Conservation (phyloP, 2,113 vertebrate genomes). For the Engystomops pustulosus region DNA sequence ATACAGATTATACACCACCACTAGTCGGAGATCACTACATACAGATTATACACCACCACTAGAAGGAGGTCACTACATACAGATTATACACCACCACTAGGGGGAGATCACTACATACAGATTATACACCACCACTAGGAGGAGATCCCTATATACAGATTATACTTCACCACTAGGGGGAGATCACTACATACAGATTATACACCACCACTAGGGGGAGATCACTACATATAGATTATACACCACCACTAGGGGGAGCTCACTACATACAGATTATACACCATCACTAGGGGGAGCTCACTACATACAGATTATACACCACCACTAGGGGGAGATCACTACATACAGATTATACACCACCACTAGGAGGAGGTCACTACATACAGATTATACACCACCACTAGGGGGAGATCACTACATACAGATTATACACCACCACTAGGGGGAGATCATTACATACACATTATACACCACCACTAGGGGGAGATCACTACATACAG, state of each 20-base stretch:
- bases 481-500: neutral
- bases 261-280: no score
- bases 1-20: neutral
- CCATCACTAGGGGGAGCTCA: neutral
- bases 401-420: neutral
- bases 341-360: neutral
- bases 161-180: conserved; percentile 7
- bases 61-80: neutral
- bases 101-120: neutral
- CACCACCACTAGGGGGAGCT: neutral
- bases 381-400: neutral
- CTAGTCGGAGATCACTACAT: neutral
- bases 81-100: neutral
- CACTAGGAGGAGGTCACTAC: neutral
- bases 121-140: neutral
- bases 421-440: neutral
- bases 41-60: neutral
- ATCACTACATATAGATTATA: no score
- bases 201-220: neutral
- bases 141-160: no score
- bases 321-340: neutral
- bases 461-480: neutral
- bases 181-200: neutral
- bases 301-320: no score
- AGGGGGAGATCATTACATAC: neutral